phyloP scores from a whole-genome alignment of 2,797 vertebrate species.

The Micrastur ruficollis region DNA sequence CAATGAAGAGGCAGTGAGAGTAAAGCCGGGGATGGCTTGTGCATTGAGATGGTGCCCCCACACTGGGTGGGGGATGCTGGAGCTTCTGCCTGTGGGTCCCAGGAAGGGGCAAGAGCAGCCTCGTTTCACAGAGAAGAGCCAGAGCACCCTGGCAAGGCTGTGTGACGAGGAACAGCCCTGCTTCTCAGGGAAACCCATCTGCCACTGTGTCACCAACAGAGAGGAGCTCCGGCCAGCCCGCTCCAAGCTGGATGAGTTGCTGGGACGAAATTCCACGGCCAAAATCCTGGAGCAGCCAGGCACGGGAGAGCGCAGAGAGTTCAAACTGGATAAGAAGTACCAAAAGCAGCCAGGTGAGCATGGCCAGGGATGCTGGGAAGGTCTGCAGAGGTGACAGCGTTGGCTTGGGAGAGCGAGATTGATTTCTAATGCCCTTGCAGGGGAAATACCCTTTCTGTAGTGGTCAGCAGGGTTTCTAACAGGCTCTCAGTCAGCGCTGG shows the following conservation, averaged over 20 bases:
- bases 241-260: slow-evolving; percentile 85
- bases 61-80: not conserved
- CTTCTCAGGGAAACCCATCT: not conserved
- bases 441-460: not conserved
- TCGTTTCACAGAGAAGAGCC: not conserved
- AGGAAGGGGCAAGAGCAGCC: not conserved
- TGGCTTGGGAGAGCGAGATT: not conserved
- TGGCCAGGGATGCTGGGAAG: not conserved
- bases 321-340: slow-evolving; percentile 70
- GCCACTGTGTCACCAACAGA: slow-evolving; percentile 3
- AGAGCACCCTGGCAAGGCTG: not conserved
- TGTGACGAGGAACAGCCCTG: not conserved
- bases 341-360: slow-evolving; percentile 75
- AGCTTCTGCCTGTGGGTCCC: not conserved
- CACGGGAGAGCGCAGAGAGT: slow-evolving; percentile 72
- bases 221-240: slow-evolving; percentile 76
- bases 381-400: not conserved
- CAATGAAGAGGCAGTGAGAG: not conserved
- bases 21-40: not conserved
- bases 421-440: not conserved
- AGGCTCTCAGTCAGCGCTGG: not conserved
- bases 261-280: slow-evolving; percentile 77
- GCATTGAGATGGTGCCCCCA: not conserved
- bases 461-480: not conserved
- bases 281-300: slow-evolving; percentile 73